Conservation (phyloP, 2,888 invertebrate species). For the Mantis religiosa region DNA sequence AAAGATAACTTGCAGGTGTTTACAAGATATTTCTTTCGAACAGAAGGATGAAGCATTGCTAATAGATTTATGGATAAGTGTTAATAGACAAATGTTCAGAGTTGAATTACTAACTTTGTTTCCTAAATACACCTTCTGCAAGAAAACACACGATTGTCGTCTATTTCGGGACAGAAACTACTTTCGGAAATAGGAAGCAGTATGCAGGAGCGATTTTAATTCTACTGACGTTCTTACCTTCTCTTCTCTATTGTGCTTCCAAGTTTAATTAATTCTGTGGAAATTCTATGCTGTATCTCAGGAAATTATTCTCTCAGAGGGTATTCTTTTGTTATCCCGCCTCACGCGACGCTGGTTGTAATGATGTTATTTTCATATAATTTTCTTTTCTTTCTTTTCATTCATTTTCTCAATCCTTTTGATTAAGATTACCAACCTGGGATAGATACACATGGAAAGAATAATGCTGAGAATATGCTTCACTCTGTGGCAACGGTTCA, state of each 20-base stretch:
- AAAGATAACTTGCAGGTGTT: no score
- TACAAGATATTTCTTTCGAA: no score
- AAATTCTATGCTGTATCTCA: not conserved
- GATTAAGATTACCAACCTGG: not conserved
- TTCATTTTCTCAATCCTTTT: not conserved
- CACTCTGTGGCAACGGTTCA: no score
- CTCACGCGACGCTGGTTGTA: not conserved
- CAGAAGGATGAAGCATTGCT: no score
- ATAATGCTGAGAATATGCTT: not conserved
- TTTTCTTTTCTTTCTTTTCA: not conserved
- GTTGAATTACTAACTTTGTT: no score
- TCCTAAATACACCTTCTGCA: not conserved
- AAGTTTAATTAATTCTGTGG: not conserved
- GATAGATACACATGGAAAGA: not conserved
- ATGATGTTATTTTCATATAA: not conserved
- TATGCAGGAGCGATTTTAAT: not conserved
- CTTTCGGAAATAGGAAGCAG: not conserved
- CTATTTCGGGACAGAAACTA: not conserved
- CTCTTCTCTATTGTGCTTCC: not conserved
- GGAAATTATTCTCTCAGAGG: not conserved
- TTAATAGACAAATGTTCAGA: no score
- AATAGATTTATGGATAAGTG: no score
- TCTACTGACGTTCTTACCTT: not conserved
- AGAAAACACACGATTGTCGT: not conserved
- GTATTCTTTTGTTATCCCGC: not conserved